Evolutionary conservation across 1,140 invertebrate genomes (phyloP).

Genomic region (Lepidurus couesii): DNA sequence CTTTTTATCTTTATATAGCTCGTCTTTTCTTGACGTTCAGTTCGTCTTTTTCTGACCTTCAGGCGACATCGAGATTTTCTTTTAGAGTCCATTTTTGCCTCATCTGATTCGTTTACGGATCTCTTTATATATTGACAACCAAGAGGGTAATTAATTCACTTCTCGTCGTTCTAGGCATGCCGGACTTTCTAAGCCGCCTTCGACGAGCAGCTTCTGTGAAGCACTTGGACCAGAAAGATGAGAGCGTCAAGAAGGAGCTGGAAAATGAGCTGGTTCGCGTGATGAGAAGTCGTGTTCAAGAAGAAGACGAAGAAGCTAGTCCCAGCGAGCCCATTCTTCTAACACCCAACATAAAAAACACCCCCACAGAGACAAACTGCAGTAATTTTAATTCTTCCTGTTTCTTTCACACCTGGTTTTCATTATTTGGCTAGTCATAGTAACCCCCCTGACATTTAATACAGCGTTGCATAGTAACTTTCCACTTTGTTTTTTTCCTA

Average conservation of each 20-base stretch:
- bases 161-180: background rate
- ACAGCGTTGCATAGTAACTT: background rate
- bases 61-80: background rate
- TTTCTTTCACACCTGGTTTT: constrained; percentile 13
- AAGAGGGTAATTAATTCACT: background rate
- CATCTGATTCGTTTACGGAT: background rate
- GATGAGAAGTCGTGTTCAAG: background rate
- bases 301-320: background rate
- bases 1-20: too few species aligned
- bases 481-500: background rate
- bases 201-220: constrained; percentile 7
- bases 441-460: background rate
- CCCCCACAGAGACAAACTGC: background rate
- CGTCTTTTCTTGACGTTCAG: background rate
- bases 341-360: background rate
- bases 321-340: background rate
- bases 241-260: background rate
- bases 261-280: constrained; percentile 16
- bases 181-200: background rate
- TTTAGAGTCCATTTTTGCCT: background rate
- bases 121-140: background rate
- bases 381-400: background rate
- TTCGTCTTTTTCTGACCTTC: background rate
- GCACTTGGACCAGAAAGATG: constrained; percentile 1
- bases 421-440: background rate